phyloP scores from a whole-genome alignment of 2,888 invertebrate genomes.

The Calliphora vomitoria region DNA sequence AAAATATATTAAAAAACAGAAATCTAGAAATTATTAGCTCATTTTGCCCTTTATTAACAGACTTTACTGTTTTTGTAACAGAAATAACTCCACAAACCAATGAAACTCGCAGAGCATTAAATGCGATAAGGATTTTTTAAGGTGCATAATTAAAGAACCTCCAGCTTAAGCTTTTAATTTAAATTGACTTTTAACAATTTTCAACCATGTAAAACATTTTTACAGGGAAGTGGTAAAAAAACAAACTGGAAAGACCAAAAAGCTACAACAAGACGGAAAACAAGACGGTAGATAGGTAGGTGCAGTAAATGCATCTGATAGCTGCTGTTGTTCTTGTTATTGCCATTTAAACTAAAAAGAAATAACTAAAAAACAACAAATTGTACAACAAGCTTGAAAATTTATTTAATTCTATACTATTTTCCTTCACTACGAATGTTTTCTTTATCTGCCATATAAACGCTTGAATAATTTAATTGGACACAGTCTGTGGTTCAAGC shows the following conservation, averaged over 20 bases:
- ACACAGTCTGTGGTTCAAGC: constrained; percentile 68
- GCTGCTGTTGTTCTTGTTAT: constrained; percentile 6
- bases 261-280: constrained; percentile 9
- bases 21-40: too few species aligned
- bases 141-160: constrained; percentile 30
- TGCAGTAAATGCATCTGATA: neutral
- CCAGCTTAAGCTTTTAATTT: constrained; percentile 31
- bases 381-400: constrained; percentile 59
- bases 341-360: constrained; percentile 11
- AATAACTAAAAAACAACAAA: neutral
- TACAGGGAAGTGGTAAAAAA: constrained; percentile 9
- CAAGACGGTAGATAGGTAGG: neutral
- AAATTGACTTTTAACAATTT: constrained; percentile 43
- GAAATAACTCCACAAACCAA: neutral
- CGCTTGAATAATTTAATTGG: constrained; percentile 73
- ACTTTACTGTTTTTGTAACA: neutral
- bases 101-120: constrained; percentile 16
- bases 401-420: constrained; percentile 57
- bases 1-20: too few species aligned
- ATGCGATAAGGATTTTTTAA: neutral
- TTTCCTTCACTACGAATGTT: constrained; percentile 32
- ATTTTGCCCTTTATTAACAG: neutral
- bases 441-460: constrained; percentile 50
- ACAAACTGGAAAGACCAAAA: neutral
- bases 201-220: constrained; percentile 40